Conservation (phyloP, 2,888 invertebrate species). For the Philereme transversata region DNA sequence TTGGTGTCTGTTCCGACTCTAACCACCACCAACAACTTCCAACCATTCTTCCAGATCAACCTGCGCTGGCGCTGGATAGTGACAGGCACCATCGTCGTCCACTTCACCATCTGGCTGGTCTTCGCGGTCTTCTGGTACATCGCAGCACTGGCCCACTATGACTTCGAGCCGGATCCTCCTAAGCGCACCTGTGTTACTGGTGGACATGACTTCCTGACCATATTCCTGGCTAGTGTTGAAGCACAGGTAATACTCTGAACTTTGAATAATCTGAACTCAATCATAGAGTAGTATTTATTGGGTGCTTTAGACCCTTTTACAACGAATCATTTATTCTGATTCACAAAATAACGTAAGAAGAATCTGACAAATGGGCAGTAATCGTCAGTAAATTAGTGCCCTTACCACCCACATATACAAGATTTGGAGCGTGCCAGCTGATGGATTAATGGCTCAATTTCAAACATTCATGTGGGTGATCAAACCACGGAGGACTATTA, state of each 20-base stretch:
- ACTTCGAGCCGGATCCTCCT: constrained; percentile 76
- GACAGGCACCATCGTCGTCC: constrained; percentile 70
- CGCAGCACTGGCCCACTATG: constrained; percentile 73
- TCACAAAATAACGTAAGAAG: no score
- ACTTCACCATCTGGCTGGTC: constrained; percentile 76
- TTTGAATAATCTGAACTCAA: no score
- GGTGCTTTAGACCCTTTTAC: no score
- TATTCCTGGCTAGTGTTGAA: constrained; percentile 76
- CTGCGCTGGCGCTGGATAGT: constrained; percentile 80
- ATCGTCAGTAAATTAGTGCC: background rate
- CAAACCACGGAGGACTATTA: no score
- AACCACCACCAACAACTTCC: no score
- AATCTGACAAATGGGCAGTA: background rate
- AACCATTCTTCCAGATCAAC: constrained; percentile 59
- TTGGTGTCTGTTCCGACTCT: no score
- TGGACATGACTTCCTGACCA: constrained; percentile 74
- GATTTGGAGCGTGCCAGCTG: background rate
- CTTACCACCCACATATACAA: constrained; percentile 7
- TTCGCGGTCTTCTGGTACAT: constrained; percentile 80
- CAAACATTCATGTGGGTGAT: no score
- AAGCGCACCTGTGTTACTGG: constrained; percentile 71
- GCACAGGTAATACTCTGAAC: constrained; percentile 74
- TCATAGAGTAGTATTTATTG: no score
- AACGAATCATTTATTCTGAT: no score
- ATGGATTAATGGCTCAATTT: constrained; percentile 2